Evolutionary conservation across 2,888 invertebrate species (phyloP).

Genomic region (Meandrusa payeni): DNA sequence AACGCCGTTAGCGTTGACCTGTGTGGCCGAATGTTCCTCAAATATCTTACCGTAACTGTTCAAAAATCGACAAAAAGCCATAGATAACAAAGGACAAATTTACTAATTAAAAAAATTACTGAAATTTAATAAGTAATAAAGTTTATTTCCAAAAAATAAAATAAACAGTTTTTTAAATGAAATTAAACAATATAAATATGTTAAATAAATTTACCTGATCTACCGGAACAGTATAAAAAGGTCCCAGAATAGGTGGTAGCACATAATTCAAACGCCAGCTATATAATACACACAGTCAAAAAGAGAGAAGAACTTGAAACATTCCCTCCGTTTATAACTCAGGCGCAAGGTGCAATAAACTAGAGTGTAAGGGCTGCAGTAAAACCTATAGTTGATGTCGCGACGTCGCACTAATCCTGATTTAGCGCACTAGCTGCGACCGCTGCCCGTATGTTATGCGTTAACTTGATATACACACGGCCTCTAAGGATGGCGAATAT

Average conservation of each 20-base stretch:
- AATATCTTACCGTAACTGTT: no score
- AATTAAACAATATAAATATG: no score
- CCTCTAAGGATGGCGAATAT: constrained; percentile 19
- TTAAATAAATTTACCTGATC: no score
- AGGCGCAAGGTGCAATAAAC: constrained; percentile 53
- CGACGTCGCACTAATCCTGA: constrained; percentile 73
- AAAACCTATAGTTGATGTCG: constrained; percentile 66
- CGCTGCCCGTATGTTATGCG: constrained; percentile 58
- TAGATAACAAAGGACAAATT: no score
- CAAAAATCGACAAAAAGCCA: no score
- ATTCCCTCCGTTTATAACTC: constrained; percentile 44
- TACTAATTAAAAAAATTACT: no score
- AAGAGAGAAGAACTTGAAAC: constrained; percentile 25
- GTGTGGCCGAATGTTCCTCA: no score
- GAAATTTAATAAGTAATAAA: no score
- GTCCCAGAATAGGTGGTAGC: background rate
- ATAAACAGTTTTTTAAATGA: no score
- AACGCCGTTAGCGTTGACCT: no score
- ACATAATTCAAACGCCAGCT: constrained; percentile 7
- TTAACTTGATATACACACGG: constrained; percentile 49
- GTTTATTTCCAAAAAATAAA: no score
- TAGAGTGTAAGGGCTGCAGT: constrained; percentile 55
- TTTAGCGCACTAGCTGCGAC: constrained; percentile 64
- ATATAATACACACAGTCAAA: constrained; percentile 17
- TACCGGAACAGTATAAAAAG: constrained; percentile 4